These are phyloP conservation scores for Tetragonula clypearis DNA, from an alignment of 1,140 invertebrate genomes.

Conservation along the genomic window DNA sequence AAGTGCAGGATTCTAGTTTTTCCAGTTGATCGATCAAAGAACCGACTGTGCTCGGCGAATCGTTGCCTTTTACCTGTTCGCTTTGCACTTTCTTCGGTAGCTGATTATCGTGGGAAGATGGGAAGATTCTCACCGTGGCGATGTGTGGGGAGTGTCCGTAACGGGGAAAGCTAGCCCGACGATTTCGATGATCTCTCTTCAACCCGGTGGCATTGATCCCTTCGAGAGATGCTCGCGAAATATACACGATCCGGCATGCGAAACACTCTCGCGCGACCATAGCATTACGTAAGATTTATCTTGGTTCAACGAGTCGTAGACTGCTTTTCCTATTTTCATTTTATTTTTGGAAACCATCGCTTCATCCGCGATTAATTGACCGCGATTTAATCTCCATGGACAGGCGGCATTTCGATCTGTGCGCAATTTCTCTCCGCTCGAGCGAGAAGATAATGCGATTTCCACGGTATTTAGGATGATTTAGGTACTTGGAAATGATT, in stretches of 20 bases:
- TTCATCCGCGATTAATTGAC: slow-evolving; percentile 11
- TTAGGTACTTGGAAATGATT: background rate
- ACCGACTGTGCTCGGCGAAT: background rate
- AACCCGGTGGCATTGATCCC: slow-evolving; percentile 34
- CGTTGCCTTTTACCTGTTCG: background rate
- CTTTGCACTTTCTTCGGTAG: slow-evolving; percentile 44
- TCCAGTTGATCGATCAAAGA: slow-evolving; percentile 38
- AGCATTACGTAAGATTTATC: slow-evolving; percentile 48
- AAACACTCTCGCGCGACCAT: slow-evolving; percentile 24
- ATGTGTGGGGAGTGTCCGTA: background rate
- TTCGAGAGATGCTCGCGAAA: background rate
- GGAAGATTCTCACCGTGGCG: slow-evolving; percentile 27
- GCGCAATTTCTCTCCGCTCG: background rate
- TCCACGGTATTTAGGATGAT: background rate
- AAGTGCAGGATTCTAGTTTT: background rate
- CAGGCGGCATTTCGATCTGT: slow-evolving; percentile 21
- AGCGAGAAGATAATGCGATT: background rate
- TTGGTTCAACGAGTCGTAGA: slow-evolving; percentile 42
- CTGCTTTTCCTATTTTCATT: background rate
- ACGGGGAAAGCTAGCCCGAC: slow-evolving; percentile 12
- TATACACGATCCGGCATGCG: background rate
- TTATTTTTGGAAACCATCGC: slow-evolving; percentile 12
- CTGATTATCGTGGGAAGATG: slow-evolving; percentile 49
- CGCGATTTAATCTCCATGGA: slow-evolving; percentile 30
- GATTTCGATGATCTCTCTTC: slow-evolving; percentile 44